Evolutionary conservation across 2,113 vertebrate genomes (phyloP).

Genomic region (human (Homo sapiens)): DNA sequence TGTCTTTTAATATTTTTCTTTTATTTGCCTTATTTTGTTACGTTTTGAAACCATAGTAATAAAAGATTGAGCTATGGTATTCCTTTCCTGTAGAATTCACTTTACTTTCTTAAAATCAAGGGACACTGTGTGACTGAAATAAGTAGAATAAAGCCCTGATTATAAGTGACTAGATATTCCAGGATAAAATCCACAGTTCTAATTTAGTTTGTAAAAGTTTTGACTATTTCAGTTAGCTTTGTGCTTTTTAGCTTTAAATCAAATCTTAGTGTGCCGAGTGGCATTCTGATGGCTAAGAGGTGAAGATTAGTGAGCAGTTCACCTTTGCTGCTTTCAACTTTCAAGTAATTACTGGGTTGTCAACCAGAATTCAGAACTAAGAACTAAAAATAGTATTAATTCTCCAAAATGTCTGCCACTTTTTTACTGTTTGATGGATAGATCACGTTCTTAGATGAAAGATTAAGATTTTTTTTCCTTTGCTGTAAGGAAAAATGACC

Average conservation of each 20-base stretch:
- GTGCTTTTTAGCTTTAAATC: neutral
- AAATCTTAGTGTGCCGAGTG: neutral
- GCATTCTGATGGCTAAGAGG: neutral
- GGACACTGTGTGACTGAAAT: neutral
- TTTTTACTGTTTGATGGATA: neutral
- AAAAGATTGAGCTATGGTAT: neutral
- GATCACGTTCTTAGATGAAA: slow-evolving; percentile 2
- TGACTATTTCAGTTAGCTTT: neutral
- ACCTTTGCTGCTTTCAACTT: neutral
- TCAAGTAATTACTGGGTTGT: slow-evolving; percentile 16
- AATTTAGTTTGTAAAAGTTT: neutral
- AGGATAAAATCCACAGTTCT: neutral
- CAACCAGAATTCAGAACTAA: slow-evolving; percentile 15
- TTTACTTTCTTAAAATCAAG: neutral
- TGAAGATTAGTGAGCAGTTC: neutral
- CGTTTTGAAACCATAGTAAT: slow-evolving; percentile 34
- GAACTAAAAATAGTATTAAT: neutral
- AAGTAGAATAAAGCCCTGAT: neutral
- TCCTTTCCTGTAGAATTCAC: neutral
- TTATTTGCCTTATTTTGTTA: slow-evolving; percentile 28
- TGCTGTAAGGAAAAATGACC: neutral
- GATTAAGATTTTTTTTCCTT: slow-evolving; percentile 34
- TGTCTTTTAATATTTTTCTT: neutral
- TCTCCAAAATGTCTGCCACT: neutral
- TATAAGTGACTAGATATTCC: neutral